phyloP scores from a whole-genome alignment of 2,797 vertebrate species.

The Vultur gryphus region DNA sequence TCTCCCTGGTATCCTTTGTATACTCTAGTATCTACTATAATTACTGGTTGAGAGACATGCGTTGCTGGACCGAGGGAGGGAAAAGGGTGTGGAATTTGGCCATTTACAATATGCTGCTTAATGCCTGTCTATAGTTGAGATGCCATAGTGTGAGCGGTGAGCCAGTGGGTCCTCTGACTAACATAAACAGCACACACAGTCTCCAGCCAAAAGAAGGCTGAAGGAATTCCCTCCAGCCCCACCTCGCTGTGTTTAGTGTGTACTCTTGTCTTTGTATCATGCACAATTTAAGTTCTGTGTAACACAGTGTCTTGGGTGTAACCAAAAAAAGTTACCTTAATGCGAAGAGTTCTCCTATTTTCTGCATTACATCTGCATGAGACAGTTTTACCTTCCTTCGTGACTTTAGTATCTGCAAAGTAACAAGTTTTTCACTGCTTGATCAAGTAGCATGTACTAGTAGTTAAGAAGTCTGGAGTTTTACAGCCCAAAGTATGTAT shows the following conservation, averaged over 20 bases:
- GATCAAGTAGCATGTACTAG: neutral
- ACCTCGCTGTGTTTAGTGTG: neutral
- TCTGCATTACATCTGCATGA: constrained; percentile 95
- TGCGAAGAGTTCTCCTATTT: constrained; percentile 95
- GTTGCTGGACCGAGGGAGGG: neutral
- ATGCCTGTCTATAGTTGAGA: neutral
- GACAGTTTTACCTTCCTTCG: constrained; percentile 89
- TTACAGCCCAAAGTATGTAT: neutral
- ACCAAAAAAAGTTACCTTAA: constrained; percentile 79
- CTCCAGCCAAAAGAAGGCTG: neutral
- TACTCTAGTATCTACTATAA: neutral
- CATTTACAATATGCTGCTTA: neutral
- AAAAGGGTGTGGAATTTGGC: neutral
- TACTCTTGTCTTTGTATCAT: neutral
- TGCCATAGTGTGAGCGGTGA: neutral
- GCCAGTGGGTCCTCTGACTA: neutral
- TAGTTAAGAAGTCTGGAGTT: neutral
- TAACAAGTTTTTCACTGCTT: neutral
- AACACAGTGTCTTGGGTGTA: neutral
- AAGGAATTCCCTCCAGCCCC: neutral
- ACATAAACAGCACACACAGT: neutral
- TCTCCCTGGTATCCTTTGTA: neutral
- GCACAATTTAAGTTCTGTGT: neutral
- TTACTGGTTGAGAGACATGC: neutral
- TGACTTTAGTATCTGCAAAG: constrained; percentile 87